Percentiles rank a stretch among this genome's conserved stretches.
Conservation (phyloP, 2,888 invertebrate species). For the Zaprionus bogoriensis region DNA sequence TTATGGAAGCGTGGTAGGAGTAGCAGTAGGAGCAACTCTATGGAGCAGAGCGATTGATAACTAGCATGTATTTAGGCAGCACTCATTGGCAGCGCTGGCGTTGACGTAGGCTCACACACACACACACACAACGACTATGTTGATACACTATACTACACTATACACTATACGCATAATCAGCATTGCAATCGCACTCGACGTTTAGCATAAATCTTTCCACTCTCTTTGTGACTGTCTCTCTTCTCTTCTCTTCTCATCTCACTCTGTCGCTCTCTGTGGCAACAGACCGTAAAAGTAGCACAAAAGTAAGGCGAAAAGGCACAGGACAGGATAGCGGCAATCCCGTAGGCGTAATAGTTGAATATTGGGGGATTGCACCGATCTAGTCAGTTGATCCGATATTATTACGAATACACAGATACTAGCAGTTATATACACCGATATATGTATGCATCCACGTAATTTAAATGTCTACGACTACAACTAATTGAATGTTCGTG, state of each 20-base stretch:
- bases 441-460: conserved; percentile 29
- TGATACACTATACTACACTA: conserved; percentile 24
- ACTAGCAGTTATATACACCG: conserved; percentile 15
- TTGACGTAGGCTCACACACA: conserved; percentile 53
- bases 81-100: conserved; percentile 73
- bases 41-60: conserved; percentile 36
- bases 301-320: conserved; percentile 33
- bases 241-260: neutral
- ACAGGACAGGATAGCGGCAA: neutral
- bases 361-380: conserved; percentile 17
- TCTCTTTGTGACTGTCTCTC: conserved; percentile 6
- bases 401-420: conserved; percentile 22
- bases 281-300: conserved; percentile 27
- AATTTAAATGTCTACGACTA: conserved; percentile 62
- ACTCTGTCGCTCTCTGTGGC: neutral
- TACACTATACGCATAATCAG: conserved; percentile 61
- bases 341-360: conserved; percentile 14
- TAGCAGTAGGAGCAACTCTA: conserved; percentile 4
- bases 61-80: conserved; percentile 59
- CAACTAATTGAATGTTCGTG: conserved; percentile 61
- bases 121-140: conserved; percentile 19
- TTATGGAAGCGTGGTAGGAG: conserved; percentile 36
- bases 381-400: conserved; percentile 45
- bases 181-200: conserved; percentile 49
- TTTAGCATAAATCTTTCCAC: conserved; percentile 60